Percentiles rank a stretch among this genome's conserved stretches.
Evolutionary conservation across 1,140 invertebrate species (phyloP).

Genomic region (Zaprionus davidi): DNA sequence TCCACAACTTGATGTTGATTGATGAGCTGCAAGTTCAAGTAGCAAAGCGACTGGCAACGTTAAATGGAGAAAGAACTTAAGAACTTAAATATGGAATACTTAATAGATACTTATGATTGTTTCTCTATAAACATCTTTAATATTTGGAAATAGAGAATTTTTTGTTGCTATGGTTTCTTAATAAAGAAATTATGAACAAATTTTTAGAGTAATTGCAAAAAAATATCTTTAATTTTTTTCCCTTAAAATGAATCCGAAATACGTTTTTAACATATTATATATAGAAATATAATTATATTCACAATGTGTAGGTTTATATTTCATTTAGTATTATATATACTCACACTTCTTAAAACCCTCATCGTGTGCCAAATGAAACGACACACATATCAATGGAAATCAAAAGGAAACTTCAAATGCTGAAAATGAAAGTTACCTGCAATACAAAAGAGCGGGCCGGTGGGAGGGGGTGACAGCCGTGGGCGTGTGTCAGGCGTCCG

Average conservation of each 20-base stretch:
- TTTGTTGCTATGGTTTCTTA: no score
- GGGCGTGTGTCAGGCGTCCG: neutral
- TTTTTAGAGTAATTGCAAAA: no score
- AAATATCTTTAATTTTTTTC: no score
- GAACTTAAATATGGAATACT: neutral
- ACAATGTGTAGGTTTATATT: neutral
- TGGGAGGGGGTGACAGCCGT: neutral
- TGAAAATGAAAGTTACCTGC: conserved; percentile 55
- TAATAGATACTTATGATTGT: neutral
- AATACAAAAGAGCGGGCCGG: conserved; percentile 8
- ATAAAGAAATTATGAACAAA: no score
- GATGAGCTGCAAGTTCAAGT: conserved; percentile 60
- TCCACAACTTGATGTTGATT: conserved; percentile 67
- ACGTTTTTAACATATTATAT: no score
- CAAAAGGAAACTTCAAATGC: conserved; percentile 50
- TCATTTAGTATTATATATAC: neutral
- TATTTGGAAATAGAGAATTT: no score
- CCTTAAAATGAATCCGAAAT: no score
- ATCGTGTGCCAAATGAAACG: conserved; percentile 6
- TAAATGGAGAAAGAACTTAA: conserved; percentile 9
- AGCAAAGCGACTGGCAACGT: conserved; percentile 27
- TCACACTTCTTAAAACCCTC: neutral
- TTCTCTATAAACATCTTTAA: neutral
- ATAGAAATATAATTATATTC: no score
- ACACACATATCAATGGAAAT: conserved; percentile 38